These are phyloP conservation scores for Nephrocerus scutellatus DNA, from an alignment of 2,888 invertebrate genomes.

Conservation along the genomic window DNA sequence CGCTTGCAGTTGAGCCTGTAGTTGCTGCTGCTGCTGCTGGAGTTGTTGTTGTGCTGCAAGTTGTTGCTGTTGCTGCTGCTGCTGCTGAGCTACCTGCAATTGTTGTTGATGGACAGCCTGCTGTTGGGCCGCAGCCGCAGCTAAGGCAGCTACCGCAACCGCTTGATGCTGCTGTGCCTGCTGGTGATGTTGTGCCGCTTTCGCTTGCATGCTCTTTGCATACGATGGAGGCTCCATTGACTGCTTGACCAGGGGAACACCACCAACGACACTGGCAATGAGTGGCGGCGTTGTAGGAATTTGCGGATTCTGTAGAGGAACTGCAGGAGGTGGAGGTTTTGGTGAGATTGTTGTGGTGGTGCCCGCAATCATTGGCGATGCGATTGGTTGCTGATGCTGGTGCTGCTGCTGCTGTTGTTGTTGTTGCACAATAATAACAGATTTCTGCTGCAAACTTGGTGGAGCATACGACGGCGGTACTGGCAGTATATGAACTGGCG, in stretches of 20 bases:
- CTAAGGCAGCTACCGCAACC: no score
- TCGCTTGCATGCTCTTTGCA: constrained; percentile 80
- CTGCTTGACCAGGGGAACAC: constrained; percentile 77
- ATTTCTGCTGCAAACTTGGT: constrained; percentile 71
- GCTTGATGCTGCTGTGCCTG: constrained; percentile 35
- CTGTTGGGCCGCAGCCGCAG: no score
- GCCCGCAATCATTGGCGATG: constrained; percentile 50
- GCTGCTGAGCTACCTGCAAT: constrained; percentile 23
- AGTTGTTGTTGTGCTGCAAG: no score
- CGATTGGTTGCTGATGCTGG: constrained; percentile 43
- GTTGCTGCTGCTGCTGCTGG: constrained; percentile 28
- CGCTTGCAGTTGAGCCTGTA: constrained; percentile 23
- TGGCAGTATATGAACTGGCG: constrained; percentile 46
- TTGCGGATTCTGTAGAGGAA: constrained; percentile 43
- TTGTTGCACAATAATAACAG: constrained; percentile 37
- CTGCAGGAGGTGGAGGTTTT: constrained; percentile 42
- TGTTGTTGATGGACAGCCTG: constrained; percentile 29
- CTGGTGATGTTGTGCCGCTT: constrained; percentile 47
- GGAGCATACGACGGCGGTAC: constrained; percentile 79
- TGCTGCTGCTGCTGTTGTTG: constrained; percentile 48
- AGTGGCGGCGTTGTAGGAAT: constrained; percentile 52
- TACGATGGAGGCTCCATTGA: constrained; percentile 91
- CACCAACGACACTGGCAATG: constrained; percentile 47
- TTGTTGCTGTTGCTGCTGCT: constrained; percentile 31
- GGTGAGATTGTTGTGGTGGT: constrained; percentile 48